Evolutionary conservation across 2,888 invertebrate species (phyloP), one percentile per base, ranked within the genome.

Genomic region (Drepana falcataria): DNA sequence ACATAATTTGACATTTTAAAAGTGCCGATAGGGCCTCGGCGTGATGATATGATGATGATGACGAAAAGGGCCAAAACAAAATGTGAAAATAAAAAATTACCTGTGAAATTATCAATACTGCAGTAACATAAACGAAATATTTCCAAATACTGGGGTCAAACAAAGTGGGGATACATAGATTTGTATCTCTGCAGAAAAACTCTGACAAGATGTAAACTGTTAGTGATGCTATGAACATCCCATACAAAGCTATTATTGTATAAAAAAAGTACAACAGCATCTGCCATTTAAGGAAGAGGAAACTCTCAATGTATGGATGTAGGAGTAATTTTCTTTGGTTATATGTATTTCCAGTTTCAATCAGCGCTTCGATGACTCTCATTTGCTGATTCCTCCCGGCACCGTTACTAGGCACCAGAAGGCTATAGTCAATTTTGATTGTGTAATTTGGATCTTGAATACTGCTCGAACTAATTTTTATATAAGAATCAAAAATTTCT

Each of bases 301-400:
- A 93, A 59, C 92, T 92, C 69, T 93, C 92, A 2, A 92, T 81
- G 48, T 93, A 73, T 0, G 93, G 93, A 75, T 93, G 93, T 1
- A 93, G 85, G 0, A 93, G 75, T 1, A 93, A 68, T 44, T 77
- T 80, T 55, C 84, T 86, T 57, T 92, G 91, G 0, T 85, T 81
- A 53, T 86, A 81, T 69, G 91, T 80, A 53, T 92, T 92, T 0
- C 92, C 92, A 59, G 92, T 91, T 63, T 92, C 90, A 1, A 93
- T 64, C 1, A 93, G 67, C 0, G 92, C 91, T 65, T 92, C 91
- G 48, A 93, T 83, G 0, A 93, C 92, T 66, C 91, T 89, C 87
- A 92, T 92, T 63, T 93, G 92, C 58, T 91, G 86, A 78, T 85
- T 80, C 37, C 5, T 37, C 4, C 3, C 37, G 37, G 37, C 3